Base-by-base conservation (phyloP, 1,140 invertebrate genomes). In the Adelges cooleyi region DNA sequence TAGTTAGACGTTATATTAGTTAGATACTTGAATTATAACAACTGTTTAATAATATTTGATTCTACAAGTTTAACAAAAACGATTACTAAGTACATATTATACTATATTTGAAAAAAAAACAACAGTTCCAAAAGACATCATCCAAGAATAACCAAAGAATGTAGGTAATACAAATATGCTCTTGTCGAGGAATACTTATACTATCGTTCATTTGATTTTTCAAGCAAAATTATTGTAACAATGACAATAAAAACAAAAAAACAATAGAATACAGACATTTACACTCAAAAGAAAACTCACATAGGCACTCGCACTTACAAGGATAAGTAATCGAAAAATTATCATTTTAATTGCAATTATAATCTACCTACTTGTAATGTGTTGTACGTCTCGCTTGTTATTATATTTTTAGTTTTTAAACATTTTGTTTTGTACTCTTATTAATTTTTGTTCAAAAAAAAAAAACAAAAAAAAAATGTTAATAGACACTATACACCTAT, bases 401-500 rank as follows among this genome's bases (percentile, higher is more conserved):
- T 62, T 20, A 46, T 44, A 25, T 33, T 62, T 62, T 62, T 59
- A 59, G 40, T 44, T 27, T 27, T 38, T 53, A 33, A 11, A 6
- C 11, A 20, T 62, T 62, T 54, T 38, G 38, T 54, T 59, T 59
- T 11, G 25, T 42, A 44, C 25, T 44, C 36, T 44, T 44, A 56
- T 44, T 44, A 48, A 27, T 48, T 62, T 62, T 62, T 59, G 44
- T 46, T n/a, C n/a, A n/a, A n/a, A n/a, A n/a, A n/a, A n/a, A n/a
- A n/a, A n/a, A n/a, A n/a, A n/a, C n/a, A n/a, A n/a, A n/a, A n/a
- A n/a, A n/a, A n/a, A n/a, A 62, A 46, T 48, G 42, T 46, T 46
- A 62, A 59, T 42, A 27, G 4, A 62, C 56, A 62, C 56, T 62
- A n/a, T n/a, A n/a, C n/a, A 59, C 54, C 54, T 59, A 62, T 48